Evolutionary conservation across 1,140 invertebrate genomes (phyloP), one percentile per base, ranked within the genome.

Genomic region (Eciton burchellii): DNA sequence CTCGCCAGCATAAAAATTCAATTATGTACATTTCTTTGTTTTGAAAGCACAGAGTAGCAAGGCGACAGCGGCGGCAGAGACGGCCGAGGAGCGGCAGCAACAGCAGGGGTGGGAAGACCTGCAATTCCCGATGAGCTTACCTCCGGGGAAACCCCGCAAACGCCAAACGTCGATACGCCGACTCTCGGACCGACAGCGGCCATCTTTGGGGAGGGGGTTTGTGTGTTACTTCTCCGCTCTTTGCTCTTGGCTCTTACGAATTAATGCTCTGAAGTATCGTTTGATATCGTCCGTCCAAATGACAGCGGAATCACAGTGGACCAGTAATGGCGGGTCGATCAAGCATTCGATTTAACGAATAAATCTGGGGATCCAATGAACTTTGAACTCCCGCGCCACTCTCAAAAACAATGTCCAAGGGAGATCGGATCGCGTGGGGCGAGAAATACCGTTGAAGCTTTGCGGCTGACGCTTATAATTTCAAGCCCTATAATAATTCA

Each of bases 111-210:
- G 89, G 92, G 93, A 94, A 94, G 93, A 92, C 93, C 91, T 76
- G 84, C 92, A 94, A 94, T 89, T 92, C 88, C 93, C 93, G 93
- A 94, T 94, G 93, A 94, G 93, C 93, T 94, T 94, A 94, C 93
- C 92, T 93, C 92, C 87, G 89, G 87, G n/a, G 92, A 94, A 94
- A 94, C 93, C 93, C 82, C 89, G 74, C 85, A 94, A 93, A 91
- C 85, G 91, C 91, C 89, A 94, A 94, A 93, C 93, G 93, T 94
- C 93, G 93, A 94, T 94, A 94, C 90, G 90, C 90, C 26, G n/a
- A 11, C 26, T 76, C 72, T 77, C 45, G 74, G 68, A 21, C 87
- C 85, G 89, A 77, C 81, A 89, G 90, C 93, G 90, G 92, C 93
- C 93, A 94, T 94, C 92, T 94, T 94, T n/a, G n/a, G n/a, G n/a